Percentiles rank a stretch among this genome's conserved stretches.
These are phyloP conservation scores for Dipodomys merriami DNA, from an alignment of 2,113 vertebrate species.

Conservation along the genomic window DNA sequence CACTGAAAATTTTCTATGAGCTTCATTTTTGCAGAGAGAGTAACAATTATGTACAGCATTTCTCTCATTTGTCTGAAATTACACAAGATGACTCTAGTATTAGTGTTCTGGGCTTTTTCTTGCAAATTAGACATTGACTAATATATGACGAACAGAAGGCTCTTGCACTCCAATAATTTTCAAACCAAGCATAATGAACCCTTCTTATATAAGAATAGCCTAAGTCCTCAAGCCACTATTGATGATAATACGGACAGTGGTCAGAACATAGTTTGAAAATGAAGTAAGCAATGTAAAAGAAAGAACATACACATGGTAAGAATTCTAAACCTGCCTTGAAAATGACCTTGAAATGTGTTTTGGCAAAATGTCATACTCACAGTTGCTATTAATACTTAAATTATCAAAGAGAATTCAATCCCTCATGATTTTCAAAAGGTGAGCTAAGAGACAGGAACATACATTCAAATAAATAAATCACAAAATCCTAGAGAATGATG, in stretches of 20 bases:
- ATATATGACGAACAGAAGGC: constrained; percentile 38
- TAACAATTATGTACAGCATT: constrained; percentile 48
- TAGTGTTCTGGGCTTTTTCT: constrained; percentile 54
- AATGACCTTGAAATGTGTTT: neutral
- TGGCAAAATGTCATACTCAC: neutral
- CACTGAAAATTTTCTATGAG: constrained; percentile 52
- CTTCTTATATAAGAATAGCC: neutral
- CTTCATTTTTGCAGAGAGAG: constrained; percentile 42
- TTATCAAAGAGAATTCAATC: neutral
- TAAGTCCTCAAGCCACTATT: constrained; percentile 21
- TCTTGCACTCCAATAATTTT: constrained; percentile 37
- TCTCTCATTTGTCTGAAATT: constrained; percentile 69
- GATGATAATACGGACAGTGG: neutral
- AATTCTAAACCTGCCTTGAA: neutral
- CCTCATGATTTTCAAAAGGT: neutral
- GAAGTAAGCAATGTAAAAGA: constrained; percentile 3
- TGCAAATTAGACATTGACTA: constrained; percentile 59
- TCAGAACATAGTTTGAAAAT: neutral
- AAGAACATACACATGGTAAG: neutral
- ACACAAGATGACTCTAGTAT: constrained; percentile 46
- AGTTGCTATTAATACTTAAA: neutral
- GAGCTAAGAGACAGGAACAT: neutral
- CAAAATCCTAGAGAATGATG: neutral
- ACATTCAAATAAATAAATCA: neutral
- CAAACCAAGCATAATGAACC: constrained; percentile 22